phyloP scores from a whole-genome alignment of 2,888 invertebrate genomes.

The Diachrysia chrysitis region DNA sequence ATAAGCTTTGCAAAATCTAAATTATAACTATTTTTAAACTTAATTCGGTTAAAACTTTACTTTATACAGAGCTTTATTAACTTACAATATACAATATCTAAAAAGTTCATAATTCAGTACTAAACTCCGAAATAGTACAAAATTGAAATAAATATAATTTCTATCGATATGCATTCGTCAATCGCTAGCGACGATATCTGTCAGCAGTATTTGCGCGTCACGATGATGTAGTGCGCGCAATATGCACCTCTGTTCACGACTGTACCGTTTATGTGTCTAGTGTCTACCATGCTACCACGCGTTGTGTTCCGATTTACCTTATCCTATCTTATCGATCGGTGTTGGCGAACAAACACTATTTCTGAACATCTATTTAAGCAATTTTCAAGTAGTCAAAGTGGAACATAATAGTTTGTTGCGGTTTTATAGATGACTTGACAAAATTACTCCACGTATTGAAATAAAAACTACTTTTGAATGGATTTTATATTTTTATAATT shows the following conservation, averaged over 20 bases:
- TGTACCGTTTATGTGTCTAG: slow-evolving; percentile 58
- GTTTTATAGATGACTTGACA: neutral
- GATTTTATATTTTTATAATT: too few species aligned
- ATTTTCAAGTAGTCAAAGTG: neutral
- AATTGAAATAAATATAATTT: slow-evolving; percentile 14
- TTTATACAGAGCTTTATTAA: too few species aligned
- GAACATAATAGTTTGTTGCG: neutral
- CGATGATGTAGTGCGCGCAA: slow-evolving; percentile 76
- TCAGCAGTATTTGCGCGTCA: slow-evolving; percentile 69
- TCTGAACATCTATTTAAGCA: slow-evolving; percentile 9
- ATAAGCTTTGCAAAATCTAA: neutral
- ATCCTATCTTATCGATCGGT: slow-evolving; percentile 19
- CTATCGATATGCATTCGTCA: slow-evolving; percentile 41
- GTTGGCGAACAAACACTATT: slow-evolving; percentile 24
- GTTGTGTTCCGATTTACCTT: slow-evolving; percentile 48
- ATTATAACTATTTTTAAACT: too few species aligned
- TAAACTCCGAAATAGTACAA: neutral
- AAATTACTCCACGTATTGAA: too few species aligned
- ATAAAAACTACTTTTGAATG: too few species aligned
- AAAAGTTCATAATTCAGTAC: neutral
- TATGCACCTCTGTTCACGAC: slow-evolving; percentile 61
- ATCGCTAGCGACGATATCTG: slow-evolving; percentile 53
- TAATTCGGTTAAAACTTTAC: too few species aligned
- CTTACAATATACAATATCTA: too few species aligned
- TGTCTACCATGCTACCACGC: slow-evolving; percentile 41